Percentiles rank a stretch among this genome's conserved stretches.
These are phyloP conservation scores for Oxystoma pomonae DNA, from an alignment of 2,888 invertebrate genomes.

Conservation along the genomic window DNA sequence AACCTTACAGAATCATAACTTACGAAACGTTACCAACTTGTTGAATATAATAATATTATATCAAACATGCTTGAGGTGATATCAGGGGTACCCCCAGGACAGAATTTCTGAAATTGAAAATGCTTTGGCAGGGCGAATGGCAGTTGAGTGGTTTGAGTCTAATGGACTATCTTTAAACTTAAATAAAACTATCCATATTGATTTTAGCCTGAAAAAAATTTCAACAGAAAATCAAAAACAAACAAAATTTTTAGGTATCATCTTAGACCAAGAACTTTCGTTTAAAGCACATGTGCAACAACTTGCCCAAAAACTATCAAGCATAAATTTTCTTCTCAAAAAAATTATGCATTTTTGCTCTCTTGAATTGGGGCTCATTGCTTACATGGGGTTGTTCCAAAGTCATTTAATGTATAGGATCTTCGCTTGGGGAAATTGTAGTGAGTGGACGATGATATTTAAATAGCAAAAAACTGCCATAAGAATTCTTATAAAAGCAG, in stretches of 20 bases:
- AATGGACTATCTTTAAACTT: not conserved
- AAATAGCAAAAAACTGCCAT: not conserved
- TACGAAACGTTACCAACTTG: not conserved
- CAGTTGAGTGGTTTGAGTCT: not conserved
- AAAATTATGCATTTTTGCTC: not conserved
- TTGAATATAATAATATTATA: not conserved
- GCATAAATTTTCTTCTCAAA: too few species aligned
- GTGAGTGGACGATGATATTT: not conserved
- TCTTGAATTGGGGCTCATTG: not conserved
- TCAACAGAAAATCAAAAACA: too few species aligned
- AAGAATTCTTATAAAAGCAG: not conserved
- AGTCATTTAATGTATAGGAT: not conserved
- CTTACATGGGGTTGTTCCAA: not conserved
- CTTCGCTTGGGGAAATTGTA: not conserved
- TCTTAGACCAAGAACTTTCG: not conserved
- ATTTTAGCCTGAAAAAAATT: not conserved
- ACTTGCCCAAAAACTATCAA: too few species aligned
- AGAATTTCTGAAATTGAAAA: not conserved
- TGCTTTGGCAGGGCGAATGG: not conserved
- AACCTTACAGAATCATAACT: not conserved
- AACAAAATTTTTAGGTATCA: too few species aligned
- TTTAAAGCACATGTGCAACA: not conserved
- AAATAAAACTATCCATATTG: not conserved
- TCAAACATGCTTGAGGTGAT: not conserved
- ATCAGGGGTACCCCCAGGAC: not conserved